phyloP scores from a whole-genome alignment of 2,113 vertebrate genomes.

The Otocyon megalotis region DNA sequence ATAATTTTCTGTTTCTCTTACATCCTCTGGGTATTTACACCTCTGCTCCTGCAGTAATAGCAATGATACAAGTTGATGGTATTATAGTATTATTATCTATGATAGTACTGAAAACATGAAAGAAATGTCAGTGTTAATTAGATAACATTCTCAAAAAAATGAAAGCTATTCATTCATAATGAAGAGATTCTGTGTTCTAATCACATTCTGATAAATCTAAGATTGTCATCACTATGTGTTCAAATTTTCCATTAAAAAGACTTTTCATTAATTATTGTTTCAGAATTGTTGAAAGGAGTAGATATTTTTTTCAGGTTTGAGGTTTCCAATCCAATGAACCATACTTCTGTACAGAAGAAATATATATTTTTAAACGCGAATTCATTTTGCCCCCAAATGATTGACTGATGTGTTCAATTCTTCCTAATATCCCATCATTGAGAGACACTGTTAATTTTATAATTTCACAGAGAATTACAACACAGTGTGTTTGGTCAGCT shows the following conservation, averaged over 20 bases:
- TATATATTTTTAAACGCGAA: background rate
- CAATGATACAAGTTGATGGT: background rate
- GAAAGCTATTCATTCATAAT: background rate
- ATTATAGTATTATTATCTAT: background rate
- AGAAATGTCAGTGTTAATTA: background rate
- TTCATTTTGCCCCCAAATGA: background rate
- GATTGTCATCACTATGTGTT: background rate
- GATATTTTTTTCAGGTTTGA: background rate
- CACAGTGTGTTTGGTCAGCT: background rate
- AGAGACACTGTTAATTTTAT: background rate
- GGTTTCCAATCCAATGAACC: background rate
- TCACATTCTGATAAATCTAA: conserved; percentile 23
- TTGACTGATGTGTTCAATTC: conserved; percentile 1
- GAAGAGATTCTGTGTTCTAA: background rate
- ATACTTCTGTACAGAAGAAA: background rate
- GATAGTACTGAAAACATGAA: background rate
- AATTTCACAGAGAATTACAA: background rate
- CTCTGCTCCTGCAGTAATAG: background rate
- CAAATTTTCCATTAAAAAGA: background rate
- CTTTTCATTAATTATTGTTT: background rate
- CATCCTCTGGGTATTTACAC: background rate
- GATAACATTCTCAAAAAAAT: background rate
- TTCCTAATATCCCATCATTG: background rate
- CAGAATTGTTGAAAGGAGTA: background rate
- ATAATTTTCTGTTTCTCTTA: background rate